These are phyloP conservation scores for Metopia argyrocephala DNA, from an alignment of 2,888 invertebrate species.

Conservation along the genomic window DNA sequence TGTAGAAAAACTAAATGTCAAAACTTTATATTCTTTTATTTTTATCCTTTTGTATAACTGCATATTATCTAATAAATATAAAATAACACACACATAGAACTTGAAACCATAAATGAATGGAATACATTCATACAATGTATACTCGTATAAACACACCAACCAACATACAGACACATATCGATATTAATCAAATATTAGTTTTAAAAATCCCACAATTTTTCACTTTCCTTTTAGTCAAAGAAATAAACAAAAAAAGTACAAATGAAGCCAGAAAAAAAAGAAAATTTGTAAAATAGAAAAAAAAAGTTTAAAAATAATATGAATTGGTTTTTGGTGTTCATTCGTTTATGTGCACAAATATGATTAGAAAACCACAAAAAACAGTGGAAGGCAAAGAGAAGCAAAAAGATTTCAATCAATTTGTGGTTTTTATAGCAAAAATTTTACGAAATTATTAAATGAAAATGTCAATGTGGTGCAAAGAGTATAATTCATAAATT, in stretches of 20 bases:
- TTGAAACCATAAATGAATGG: not conserved
- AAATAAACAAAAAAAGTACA: not conserved
- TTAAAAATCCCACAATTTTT: constrained; percentile 52
- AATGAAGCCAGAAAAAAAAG: not conserved
- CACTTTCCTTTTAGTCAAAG: constrained; percentile 20
- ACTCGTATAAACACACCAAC: not conserved
- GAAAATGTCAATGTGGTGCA: constrained; percentile 12
- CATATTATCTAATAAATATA: constrained; percentile 6
- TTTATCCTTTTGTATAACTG: not conserved
- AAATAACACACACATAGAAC: not conserved
- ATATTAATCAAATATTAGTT: constrained; percentile 57
- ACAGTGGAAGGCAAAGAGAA: constrained; percentile 4
- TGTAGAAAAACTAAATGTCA: constrained; percentile 54
- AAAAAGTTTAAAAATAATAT: not conserved
- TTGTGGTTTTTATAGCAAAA: constrained; percentile 40
- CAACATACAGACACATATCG: too few species aligned
- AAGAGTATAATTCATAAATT: not conserved
- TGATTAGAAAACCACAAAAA: constrained; percentile 53
- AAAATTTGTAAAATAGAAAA: not conserved
- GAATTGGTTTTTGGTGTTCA: constrained; percentile 43
- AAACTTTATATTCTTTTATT: constrained; percentile 47
- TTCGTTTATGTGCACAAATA: constrained; percentile 39
- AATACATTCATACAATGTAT: not conserved
- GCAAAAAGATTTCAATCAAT: constrained; percentile 51
- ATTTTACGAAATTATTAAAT: not conserved